These are phyloP conservation scores for Cochlearius cochlearius DNA, from an alignment of 2,113 vertebrate genomes.

Conservation along the genomic window DNA sequence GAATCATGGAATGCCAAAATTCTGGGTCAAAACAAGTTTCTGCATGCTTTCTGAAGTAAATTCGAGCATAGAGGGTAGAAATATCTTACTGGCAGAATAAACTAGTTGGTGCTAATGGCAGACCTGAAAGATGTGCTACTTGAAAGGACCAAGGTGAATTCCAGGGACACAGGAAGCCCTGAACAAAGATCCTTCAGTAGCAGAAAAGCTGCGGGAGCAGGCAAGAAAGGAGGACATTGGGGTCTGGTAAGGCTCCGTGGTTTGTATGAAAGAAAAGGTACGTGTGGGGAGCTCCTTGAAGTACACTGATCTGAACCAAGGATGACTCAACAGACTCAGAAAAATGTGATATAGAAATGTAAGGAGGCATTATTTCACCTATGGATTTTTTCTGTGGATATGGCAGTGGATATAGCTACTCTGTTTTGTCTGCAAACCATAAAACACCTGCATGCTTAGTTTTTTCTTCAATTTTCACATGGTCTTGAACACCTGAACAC, in stretches of 20 bases:
- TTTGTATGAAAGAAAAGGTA: not conserved
- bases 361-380: not conserved
- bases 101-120: not conserved
- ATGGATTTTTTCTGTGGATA: not conserved
- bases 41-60: not conserved
- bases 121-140: not conserved
- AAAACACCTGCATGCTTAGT: not conserved
- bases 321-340: not conserved
- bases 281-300: not conserved
- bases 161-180: not conserved
- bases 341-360: not conserved
- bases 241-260: not conserved
- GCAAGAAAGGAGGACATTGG: not conserved
- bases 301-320: not conserved
- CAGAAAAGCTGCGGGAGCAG: not conserved
- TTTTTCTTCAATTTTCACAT: not conserved
- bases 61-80: not conserved
- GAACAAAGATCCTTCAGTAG: not conserved
- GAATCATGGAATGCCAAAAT: not conserved
- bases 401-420: not conserved
- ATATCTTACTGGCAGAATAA: not conserved
- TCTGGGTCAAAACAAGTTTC: not conserved
- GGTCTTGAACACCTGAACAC: not conserved
- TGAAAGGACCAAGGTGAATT: not conserved
- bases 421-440: not conserved